Percentiles rank a stretch among this genome's conserved stretches.
Evolutionary conservation across 92 coral and sea anemone species (phyloP).

Genomic region (Zoanthus gigantus): DNA sequence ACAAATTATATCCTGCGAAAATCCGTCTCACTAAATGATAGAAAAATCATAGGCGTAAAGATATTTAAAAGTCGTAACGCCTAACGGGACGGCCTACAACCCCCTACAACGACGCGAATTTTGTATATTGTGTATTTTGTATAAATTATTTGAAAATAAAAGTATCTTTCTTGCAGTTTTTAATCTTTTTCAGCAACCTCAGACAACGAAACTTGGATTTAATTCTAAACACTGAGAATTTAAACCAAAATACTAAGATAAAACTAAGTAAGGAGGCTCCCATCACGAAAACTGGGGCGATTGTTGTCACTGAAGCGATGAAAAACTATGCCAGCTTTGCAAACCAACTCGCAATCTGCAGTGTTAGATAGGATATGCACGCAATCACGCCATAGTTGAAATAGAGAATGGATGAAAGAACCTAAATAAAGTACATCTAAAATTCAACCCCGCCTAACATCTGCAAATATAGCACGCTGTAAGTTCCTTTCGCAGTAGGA

Average conservation of each 20-base stretch:
- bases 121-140: background rate
- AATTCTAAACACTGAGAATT: too few relatives aligned
- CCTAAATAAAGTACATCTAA: background rate
- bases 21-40: background rate
- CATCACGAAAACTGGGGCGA: background rate
- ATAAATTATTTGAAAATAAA: background rate
- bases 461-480: background rate
- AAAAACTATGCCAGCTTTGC: conserved; percentile 14
- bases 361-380: conserved; percentile 20
- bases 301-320: background rate
- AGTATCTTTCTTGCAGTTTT: background rate
- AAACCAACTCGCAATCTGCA: conserved; percentile 11
- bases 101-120: background rate
- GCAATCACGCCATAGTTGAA: conserved; percentile 24
- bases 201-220: background rate
- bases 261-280: background rate
- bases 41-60: background rate
- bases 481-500: conserved; percentile 1
- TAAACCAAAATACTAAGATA: background rate
- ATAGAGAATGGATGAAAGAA: conserved; percentile 18
- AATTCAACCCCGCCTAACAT: background rate
- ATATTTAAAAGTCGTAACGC: conserved; percentile 2
- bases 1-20: background rate
- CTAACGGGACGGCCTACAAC: background rate
- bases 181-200: background rate